Base-by-base conservation (phyloP, 2,888 invertebrate species). In the Ischnura elegans region DNA sequence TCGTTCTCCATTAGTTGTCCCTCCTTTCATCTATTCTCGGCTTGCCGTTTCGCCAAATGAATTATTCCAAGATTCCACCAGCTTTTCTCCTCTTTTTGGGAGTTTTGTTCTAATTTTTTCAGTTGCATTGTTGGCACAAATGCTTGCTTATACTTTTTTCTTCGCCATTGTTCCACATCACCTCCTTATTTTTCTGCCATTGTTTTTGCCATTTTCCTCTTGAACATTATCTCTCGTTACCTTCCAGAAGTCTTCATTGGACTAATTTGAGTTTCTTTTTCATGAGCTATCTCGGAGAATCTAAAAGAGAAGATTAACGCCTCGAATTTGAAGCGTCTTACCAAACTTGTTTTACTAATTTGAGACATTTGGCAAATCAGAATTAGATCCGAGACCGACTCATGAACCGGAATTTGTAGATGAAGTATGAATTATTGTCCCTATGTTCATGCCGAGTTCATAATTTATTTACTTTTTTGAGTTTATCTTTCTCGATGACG, bases 11-110 rank as follows among this genome's bases (percentile, higher is more conserved):
- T 86, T 43, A 86, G 25, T 86, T 36, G 42, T 46, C 51, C 46
- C 6, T 25, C 45, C 46, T 13, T n/a, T 46, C 16, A 3, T 19
- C 21, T 45, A 2, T 21, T 46, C 86, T 3, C 46, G n/a, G 46
- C 45, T 25, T 86, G 86, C 86, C 46, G 25, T 86, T 86, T 76
- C 76, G 36, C 36, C 36, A 29, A 36, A 76, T 76, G 76, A 76
- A 76, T 76, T 76, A 76, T 76, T 76, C 36, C 76, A 76, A 16
- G 13, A 6, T 76, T 76, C 76, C 36, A 8, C 36, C 13, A n/a
- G 6, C 16, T 29, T 76, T 76, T 13, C 29, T 16, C 3, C 13
- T 76, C 3, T 76, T 36, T 36, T 76, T 36, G 36, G 36, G 13
- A 6, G 25, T 13, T 51, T 51, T 19, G 8, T 51, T 51, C 51